These are phyloP conservation scores for Synergus umbraculus DNA, from an alignment of 2,888 invertebrate species.

Conservation along the genomic window DNA sequence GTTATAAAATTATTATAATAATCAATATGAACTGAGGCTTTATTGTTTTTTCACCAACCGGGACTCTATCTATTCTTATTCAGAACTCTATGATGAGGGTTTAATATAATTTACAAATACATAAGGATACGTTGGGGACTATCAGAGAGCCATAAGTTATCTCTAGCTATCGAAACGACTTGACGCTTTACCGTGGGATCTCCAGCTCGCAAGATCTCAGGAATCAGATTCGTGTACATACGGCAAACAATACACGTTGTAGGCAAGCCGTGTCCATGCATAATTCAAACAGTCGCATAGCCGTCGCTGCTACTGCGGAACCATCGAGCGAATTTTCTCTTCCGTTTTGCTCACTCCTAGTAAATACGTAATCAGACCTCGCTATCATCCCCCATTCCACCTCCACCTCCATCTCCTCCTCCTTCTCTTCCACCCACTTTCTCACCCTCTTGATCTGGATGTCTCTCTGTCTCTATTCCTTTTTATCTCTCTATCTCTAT, in stretches of 20 bases:
- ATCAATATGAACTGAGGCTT: too few species aligned
- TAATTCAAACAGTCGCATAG: slow-evolving; percentile 76
- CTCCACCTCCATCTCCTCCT: slow-evolving; percentile 32
- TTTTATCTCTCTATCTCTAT: too few species aligned
- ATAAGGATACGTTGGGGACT: neutral
- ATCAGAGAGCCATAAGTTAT: slow-evolving; percentile 11
- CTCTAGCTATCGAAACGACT: slow-evolving; percentile 28
- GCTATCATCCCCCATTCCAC: slow-evolving; percentile 64
- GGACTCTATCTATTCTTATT: too few species aligned
- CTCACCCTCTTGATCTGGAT: neutral
- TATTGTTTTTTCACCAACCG: too few species aligned
- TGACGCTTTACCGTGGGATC: slow-evolving; percentile 55
- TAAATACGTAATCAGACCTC: slow-evolving; percentile 77
- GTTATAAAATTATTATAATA: too few species aligned
- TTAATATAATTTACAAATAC: too few species aligned
- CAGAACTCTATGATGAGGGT: too few species aligned
- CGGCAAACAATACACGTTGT: slow-evolving; percentile 76
- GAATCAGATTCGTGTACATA: slow-evolving; percentile 70
- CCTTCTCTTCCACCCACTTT: slow-evolving; percentile 41
- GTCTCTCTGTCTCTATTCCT: neutral
- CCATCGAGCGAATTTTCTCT: slow-evolving; percentile 73
- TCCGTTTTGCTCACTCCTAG: slow-evolving; percentile 72
- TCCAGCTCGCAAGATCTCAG: slow-evolving; percentile 62
- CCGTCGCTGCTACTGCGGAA: slow-evolving; percentile 71
- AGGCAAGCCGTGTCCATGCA: slow-evolving; percentile 77